Conservation (phyloP, 1,140 invertebrate species). For the Caenorhabditis briggsae region DNA sequence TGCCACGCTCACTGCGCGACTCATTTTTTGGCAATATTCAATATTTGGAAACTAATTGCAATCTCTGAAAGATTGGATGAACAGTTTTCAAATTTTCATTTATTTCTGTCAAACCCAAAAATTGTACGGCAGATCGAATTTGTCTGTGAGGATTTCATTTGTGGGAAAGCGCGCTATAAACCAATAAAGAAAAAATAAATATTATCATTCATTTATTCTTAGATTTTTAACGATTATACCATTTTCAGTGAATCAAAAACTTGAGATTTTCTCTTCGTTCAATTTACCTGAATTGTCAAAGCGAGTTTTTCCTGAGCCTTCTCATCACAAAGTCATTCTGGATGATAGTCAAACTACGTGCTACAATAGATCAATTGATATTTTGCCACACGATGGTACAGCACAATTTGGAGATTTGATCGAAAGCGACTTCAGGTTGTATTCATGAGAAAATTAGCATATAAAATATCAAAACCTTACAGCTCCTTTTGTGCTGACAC, state of each 20-base stretch:
- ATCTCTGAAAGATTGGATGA: background rate
- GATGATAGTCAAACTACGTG: background rate
- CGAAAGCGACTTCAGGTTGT: constrained; percentile 24
- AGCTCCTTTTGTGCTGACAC: constrained; percentile 28
- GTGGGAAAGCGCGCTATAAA: too few species aligned
- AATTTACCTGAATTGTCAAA: background rate
- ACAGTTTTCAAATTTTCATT: too few species aligned
- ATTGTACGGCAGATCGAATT: too few species aligned
- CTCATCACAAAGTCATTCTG: background rate
- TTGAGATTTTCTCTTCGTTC: background rate
- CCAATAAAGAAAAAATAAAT: too few species aligned
- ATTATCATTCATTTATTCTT: too few species aligned
- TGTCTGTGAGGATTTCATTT: too few species aligned
- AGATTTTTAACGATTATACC: too few species aligned
- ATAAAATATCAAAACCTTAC: background rate
- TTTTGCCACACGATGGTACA: constrained; percentile 47
- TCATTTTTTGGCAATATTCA: too few species aligned
- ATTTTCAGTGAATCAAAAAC: constrained; percentile 18
- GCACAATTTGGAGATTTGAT: constrained; percentile 37
- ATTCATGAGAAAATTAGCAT: too few species aligned
- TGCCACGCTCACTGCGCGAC: too few species aligned
- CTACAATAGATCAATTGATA: constrained; percentile 30
- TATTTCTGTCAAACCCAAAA: too few species aligned
- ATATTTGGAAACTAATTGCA: too few species aligned
- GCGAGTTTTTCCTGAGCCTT: background rate